These are phyloP conservation scores for Eristalis arbustorum DNA, from an alignment of 2,888 invertebrate genomes.

Conservation along the genomic window DNA sequence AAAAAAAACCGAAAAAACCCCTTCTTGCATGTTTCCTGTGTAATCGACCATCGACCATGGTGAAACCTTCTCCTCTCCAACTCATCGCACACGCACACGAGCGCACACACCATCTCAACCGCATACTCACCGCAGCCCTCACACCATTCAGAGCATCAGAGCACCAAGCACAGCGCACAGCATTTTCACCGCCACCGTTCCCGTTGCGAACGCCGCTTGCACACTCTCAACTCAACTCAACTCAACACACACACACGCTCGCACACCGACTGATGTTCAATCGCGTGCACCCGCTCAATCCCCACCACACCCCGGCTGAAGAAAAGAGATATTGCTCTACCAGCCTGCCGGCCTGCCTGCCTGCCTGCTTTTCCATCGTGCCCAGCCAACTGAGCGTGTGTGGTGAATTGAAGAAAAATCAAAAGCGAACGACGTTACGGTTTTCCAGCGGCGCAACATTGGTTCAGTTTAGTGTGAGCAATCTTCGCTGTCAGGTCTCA, in stretches of 20 bases:
- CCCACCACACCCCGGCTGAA: background rate
- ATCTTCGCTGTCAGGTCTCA: slow-evolving; percentile 65
- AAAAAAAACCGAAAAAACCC: background rate
- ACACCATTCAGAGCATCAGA: background rate
- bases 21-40: background rate
- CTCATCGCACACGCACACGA: background rate
- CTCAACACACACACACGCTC: background rate
- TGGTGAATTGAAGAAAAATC: slow-evolving; percentile 69
- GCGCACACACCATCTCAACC: background rate
- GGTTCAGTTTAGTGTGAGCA: slow-evolving; percentile 69
- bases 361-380: background rate
- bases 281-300: background rate
- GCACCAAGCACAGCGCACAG: background rate
- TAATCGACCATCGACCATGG: background rate
- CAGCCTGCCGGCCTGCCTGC: too few species aligned
- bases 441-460: slow-evolving; percentile 62
- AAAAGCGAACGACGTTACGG: slow-evolving; percentile 69
- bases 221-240: background rate
- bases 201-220: background rate
- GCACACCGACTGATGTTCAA: too few species aligned
- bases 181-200: background rate
- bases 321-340: too few species aligned
- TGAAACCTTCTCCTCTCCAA: background rate
- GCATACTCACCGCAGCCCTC: background rate
- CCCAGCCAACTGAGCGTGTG: background rate